These are phyloP conservation scores for Polypedilum pembai DNA, from an alignment of 1,140 invertebrate species.

Conservation along the genomic window DNA sequence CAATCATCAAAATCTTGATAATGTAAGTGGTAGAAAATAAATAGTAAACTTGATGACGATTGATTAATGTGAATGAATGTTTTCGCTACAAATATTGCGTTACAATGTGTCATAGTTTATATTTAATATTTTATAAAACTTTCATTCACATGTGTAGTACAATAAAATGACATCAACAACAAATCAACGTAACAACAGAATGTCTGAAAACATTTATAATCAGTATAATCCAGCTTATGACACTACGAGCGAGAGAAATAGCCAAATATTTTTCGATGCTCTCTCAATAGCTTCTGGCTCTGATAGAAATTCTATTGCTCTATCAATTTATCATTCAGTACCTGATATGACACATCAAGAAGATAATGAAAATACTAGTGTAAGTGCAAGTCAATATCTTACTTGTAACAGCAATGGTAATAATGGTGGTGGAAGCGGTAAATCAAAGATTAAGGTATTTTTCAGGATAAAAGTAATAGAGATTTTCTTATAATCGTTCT, in stretches of 20 bases:
- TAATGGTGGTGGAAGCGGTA: not conserved
- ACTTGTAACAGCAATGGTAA: not conserved
- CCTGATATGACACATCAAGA: not conserved
- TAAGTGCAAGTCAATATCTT: not conserved
- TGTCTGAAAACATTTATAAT: not conserved
- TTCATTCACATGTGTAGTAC: too few species aligned
- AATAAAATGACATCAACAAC: not conserved
- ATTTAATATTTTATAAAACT: too few species aligned
- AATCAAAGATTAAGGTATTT: not conserved
- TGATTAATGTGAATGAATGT: too few species aligned
- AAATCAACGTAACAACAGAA: not conserved
- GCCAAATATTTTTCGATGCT: constrained; percentile 20
- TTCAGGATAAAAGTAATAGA: not conserved
- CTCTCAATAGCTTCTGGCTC: not conserved
- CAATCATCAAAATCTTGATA: too few species aligned
- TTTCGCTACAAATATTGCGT: too few species aligned
- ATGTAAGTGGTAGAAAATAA: too few species aligned
- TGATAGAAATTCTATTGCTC: not conserved
- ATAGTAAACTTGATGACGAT: too few species aligned
- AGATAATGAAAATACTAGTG: not conserved
- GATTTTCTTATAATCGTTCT: constrained; percentile 28
- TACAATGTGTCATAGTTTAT: too few species aligned
- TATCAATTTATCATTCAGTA: constrained; percentile 16
- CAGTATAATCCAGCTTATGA: constrained; percentile 3
- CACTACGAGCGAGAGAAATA: not conserved